Evolutionary conservation across 2,113 vertebrate genomes (phyloP), one percentile per base, ranked within the genome.

Genomic region (Coregonus clupeaformis): DNA sequence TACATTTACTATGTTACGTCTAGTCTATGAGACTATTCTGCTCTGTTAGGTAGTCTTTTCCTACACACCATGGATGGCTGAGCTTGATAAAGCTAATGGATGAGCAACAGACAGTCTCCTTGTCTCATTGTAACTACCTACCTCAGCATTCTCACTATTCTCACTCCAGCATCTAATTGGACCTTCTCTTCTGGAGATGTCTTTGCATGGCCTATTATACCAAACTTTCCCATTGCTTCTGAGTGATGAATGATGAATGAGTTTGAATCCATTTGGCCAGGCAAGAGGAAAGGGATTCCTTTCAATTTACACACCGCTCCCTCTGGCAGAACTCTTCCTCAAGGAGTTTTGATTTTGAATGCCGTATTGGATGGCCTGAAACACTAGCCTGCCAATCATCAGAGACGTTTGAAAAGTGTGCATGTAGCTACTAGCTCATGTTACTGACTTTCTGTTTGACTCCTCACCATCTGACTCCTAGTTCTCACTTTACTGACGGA

Each of bases 161-260:
- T 52, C 49, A 52, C 49, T 18, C 4, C 13, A 22, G 7, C 16
- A 22, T 22, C 6, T 24, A 9, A 60, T 16, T 22, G 57, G 57
- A 60, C 57, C 9, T 16, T 22, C 57, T 74, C 72, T 79, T 70
- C 74, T 74, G 70, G 65, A 80, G 67, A 83, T 30, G 52, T 84
- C 82, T 83, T 75, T 72, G 78, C 82, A 76, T 55, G 79, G 68
- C 84, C 84, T 88, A 82, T 88, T 88, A 83, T 86, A 78, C 24
- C 74, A 87, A 76, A 86, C 84, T 85, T 87, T 84, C 87, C 82
- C 80, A 1, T 82, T 80, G 85, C 85, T 81, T 82, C 82, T 66
- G 77, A 83, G 78, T 74, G 80, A 85, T 91, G 79, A 91, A 90
- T 91, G 89, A 91, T 90, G 89, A 89, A 90, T 88, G 77, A 82